Base-by-base conservation (phyloP, 2,113 vertebrate species). In the Onychostruthus taczanowskii region DNA sequence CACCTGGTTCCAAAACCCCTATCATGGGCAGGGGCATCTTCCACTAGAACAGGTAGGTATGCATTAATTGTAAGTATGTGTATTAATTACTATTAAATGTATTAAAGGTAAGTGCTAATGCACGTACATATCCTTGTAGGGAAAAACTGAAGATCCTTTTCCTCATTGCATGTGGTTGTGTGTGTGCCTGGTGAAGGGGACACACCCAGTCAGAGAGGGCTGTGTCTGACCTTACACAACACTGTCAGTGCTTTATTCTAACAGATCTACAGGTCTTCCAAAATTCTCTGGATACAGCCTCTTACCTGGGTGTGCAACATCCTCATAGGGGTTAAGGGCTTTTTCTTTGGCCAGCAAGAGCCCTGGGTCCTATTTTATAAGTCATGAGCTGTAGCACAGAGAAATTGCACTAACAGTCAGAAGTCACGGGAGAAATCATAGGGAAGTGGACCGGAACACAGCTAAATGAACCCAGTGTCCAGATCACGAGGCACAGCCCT, bases 351-450 rank as follows among this genome's bases (percentile, higher is more conserved):
- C 26, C 62, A 85, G 41, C 33, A 41, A 52, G 39, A 79, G 31
- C 24, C 27, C 52, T 78, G 49, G 56, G 24, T 83, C 24, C 28
- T 69, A 8, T 39, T 52, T 75, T 16, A 16, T 17, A 33, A 59
- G 39, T 55, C 0, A 3, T 33, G 13, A 88, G 61, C 23, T 59
- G 55, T 74, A 69, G 67, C 6, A 53, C 47, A 86, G 59, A 70
- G 67, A n/a, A 85, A 62, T 21, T 39, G 43, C 0, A 0, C 59
- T 16, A 56, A 27, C 0, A 2, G 63, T 39, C 63, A 70, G 37
- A 94, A 94, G 83, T 92, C 53, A 90, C 0, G 0, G 64, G 55
- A 82, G 59, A 81, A 95, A 72, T 67, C 83, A 67, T 10, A 74
- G 61, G 68, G 64, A 92, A 93, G 72, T 20, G 56, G 90, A 92